A percentile compares a stretch with the other conserved stretches of the same genome.
phyloP scores from a whole-genome alignment of 2,113 vertebrate species.

The Phalacrocorax carbo region DNA sequence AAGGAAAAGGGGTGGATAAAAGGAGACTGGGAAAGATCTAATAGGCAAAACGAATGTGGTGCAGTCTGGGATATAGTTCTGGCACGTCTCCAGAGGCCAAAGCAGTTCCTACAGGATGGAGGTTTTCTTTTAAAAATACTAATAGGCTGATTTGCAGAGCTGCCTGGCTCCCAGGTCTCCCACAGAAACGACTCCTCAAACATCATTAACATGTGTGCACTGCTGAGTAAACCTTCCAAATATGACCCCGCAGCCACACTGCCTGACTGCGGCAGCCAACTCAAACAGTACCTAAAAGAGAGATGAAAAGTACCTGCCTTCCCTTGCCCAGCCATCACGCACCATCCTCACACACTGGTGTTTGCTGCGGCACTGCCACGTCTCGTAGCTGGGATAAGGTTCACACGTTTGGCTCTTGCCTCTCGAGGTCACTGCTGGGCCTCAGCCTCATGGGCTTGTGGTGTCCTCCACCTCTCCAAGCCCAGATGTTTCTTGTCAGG shows the following conservation, averaged over 20 bases:
- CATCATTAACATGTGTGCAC: conserved; percentile 19
- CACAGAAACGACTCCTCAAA: conserved; percentile 29
- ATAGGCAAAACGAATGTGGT: neutral
- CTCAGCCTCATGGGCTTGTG: neutral
- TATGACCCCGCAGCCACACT: neutral
- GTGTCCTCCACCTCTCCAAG: neutral
- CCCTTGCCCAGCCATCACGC: neutral
- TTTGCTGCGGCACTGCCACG: rapidly evolving
- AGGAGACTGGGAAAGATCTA: conserved; percentile 18
- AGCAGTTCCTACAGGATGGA: conserved; percentile 26
- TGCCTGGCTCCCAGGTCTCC: conserved; percentile 13
- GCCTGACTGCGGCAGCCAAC: neutral
- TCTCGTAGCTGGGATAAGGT: neutral
- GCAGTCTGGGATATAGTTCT: neutral
- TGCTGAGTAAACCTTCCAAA: conserved; percentile 20
- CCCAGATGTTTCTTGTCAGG: neutral
- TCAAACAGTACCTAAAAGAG: neutral
- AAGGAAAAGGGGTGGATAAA: conserved; percentile 4
- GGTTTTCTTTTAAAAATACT: conserved; percentile 48
- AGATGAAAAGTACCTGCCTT: neutral
- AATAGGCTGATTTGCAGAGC: conserved; percentile 32
- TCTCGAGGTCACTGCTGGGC: rapidly evolving
- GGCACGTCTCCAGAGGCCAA: neutral
- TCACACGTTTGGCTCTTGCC: neutral
- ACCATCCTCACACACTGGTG: rapidly evolving